Percentiles rank a stretch among this genome's conserved stretches.
These are phyloP conservation scores for Oscheius sp. DNA, from an alignment of 1,140 invertebrate genomes.

Conservation along the genomic window DNA sequence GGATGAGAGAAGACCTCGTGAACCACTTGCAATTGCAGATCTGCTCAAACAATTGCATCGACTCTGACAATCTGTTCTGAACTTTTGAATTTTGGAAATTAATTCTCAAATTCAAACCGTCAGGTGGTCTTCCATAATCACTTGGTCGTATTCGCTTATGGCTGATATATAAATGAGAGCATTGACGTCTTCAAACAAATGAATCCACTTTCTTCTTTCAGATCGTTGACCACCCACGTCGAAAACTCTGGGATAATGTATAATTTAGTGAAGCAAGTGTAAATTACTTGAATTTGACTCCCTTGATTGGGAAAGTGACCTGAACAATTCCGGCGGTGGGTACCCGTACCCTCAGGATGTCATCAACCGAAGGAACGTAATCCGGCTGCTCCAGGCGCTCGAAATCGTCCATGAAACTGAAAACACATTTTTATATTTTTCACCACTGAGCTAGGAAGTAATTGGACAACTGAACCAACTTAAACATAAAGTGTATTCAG, in stretches of 20 bases:
- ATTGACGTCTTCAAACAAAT: slow-evolving; percentile 63
- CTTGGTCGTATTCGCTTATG: slow-evolving; percentile 44
- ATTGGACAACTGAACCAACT: no score
- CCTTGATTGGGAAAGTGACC: slow-evolving; percentile 74
- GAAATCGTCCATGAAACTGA: background rate
- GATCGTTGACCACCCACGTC: slow-evolving; percentile 66
- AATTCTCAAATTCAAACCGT: background rate
- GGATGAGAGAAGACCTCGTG: slow-evolving; percentile 61
- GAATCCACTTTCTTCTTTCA: slow-evolving; percentile 68
- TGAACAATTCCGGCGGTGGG: slow-evolving; percentile 90
- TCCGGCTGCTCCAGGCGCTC: slow-evolving; percentile 21
- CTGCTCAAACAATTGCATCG: slow-evolving; percentile 62
- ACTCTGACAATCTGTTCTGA: slow-evolving; percentile 64
- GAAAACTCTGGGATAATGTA: slow-evolving; percentile 61
- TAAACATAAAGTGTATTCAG: no score
- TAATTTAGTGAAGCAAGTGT: no score
- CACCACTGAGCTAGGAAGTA: no score
- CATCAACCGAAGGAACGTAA: slow-evolving; percentile 67
- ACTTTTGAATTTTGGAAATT: slow-evolving; percentile 13
- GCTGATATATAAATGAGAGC: slow-evolving; percentile 49
- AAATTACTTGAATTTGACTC: slow-evolving; percentile 50
- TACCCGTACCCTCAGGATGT: slow-evolving; percentile 90
- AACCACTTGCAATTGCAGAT: slow-evolving; percentile 64
- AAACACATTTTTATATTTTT: background rate
- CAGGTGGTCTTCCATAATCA: slow-evolving; percentile 8